Evolutionary conservation across 2,113 vertebrate genomes (phyloP).

Genomic region (Neolamprologus devosi): DNA sequence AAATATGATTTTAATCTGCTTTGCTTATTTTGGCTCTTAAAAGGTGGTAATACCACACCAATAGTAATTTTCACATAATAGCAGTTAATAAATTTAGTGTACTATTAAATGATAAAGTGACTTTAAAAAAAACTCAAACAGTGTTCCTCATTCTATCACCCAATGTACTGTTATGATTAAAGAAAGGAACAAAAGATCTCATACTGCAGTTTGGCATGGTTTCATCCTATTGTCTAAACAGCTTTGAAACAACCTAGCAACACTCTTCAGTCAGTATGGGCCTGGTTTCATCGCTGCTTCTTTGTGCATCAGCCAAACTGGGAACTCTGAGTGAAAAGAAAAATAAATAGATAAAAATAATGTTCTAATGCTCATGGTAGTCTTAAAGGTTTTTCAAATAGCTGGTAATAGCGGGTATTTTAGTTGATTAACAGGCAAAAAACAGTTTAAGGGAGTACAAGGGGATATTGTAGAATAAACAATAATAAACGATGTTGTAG

Average conservation of each 20-base stretch:
- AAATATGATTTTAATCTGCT: neutral
- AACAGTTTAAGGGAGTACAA: neutral
- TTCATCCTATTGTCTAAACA: neutral
- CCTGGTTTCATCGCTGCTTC: neutral
- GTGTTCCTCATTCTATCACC: neutral
- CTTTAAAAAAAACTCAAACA: neutral
- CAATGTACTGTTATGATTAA: neutral
- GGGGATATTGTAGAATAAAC: neutral
- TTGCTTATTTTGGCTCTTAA: neutral
- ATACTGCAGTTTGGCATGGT: neutral
- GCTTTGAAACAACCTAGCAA: neutral
- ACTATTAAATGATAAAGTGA: neutral
- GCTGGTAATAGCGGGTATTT: neutral
- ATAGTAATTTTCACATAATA: neutral
- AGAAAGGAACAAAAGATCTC: neutral
- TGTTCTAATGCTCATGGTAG: neutral
- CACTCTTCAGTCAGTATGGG: neutral
- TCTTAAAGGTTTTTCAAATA: neutral
- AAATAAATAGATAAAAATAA: neutral
- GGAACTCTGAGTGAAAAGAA: neutral
- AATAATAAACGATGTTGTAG: fast-evolving
- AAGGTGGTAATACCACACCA: neutral
- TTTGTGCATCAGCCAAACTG: neutral
- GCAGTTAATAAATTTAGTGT: neutral
- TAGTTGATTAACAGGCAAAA: neutral